Percentiles rank a stretch among this genome's conserved stretches.
Conservation (phyloP, 2,797 vertebrate species). For the Enteromius trimaculatus region DNA sequence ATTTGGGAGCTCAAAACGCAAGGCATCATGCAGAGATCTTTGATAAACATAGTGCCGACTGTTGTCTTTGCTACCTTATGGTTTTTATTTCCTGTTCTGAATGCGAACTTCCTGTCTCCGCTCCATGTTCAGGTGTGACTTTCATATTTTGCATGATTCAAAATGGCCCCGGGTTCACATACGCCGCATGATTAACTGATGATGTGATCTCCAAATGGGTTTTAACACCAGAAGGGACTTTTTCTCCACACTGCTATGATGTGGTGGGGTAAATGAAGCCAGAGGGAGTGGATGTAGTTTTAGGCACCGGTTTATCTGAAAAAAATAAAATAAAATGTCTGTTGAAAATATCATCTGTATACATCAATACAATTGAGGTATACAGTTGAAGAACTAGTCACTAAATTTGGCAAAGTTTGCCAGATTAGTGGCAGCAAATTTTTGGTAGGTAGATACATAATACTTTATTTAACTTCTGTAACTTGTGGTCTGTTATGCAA, state of each 20-base stretch:
- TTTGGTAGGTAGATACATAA: not conserved
- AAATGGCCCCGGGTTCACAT: slow-evolving; percentile 5
- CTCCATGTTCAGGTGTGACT: slow-evolving; percentile 38
- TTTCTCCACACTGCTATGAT: not conserved
- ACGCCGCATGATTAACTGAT: not conserved
- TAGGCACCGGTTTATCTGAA: not conserved
- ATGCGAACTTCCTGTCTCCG: slow-evolving; percentile 29
- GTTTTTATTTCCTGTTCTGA: slow-evolving; percentile 45
- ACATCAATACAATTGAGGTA: not conserved
- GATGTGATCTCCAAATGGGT: not conserved
- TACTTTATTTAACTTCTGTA: not conserved
- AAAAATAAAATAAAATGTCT: not conserved
- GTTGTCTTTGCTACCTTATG: slow-evolving; percentile 29
- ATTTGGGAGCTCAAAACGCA: not conserved
- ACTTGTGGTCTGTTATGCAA: not conserved
- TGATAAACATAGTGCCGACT: slow-evolving; percentile 35
- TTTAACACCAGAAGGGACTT: slow-evolving; percentile 4
- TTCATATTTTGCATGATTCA: slow-evolving; percentile 30
- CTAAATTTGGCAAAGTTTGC: not conserved
- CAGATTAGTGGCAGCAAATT: not conserved
- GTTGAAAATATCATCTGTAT: not conserved
- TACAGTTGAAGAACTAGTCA: not conserved
- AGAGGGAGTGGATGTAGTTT: not conserved
- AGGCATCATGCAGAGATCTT: not conserved
- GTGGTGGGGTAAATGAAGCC: not conserved